Conservation (phyloP, 2,888 invertebrate genomes). For the Aphrophora alni region DNA sequence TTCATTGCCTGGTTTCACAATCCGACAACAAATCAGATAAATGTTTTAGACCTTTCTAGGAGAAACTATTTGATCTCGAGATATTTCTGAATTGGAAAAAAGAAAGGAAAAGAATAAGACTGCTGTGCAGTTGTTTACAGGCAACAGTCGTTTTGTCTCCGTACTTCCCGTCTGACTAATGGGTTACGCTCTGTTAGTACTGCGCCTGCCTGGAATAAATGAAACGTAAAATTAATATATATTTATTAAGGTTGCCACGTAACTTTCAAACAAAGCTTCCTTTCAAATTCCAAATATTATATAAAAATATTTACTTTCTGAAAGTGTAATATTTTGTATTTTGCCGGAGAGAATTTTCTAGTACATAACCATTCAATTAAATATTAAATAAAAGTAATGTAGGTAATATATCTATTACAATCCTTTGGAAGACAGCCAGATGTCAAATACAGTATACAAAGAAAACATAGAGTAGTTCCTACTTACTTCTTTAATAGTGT, state of each 20-base stretch:
- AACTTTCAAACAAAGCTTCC: neutral
- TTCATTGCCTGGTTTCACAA: neutral
- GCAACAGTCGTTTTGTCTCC: neutral
- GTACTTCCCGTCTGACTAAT: neutral
- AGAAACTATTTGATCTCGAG: neutral
- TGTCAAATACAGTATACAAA: too few relatives aligned
- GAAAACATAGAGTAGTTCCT: too few relatives aligned
- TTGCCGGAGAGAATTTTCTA: too few relatives aligned
- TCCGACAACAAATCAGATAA: neutral
- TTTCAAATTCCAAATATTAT: neutral
- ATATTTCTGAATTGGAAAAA: neutral
- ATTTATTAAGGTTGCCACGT: neutral
- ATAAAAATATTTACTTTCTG: too few relatives aligned
- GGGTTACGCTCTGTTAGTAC: neutral
- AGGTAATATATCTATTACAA: too few relatives aligned
- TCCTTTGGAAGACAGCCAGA: too few relatives aligned
- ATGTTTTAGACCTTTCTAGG: slow-evolving; percentile 3
- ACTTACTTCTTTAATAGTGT: too few relatives aligned
- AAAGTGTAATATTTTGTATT: too few relatives aligned
- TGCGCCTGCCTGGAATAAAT: neutral
- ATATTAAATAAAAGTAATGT: too few relatives aligned
- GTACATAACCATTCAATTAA: too few relatives aligned
- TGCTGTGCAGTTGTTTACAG: neutral
- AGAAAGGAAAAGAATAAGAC: neutral
- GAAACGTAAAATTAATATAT: neutral